Evolutionary conservation across 2,888 invertebrate species (phyloP), one percentile per base, ranked within the genome.

Genomic region (Coleophora deauratella): DNA sequence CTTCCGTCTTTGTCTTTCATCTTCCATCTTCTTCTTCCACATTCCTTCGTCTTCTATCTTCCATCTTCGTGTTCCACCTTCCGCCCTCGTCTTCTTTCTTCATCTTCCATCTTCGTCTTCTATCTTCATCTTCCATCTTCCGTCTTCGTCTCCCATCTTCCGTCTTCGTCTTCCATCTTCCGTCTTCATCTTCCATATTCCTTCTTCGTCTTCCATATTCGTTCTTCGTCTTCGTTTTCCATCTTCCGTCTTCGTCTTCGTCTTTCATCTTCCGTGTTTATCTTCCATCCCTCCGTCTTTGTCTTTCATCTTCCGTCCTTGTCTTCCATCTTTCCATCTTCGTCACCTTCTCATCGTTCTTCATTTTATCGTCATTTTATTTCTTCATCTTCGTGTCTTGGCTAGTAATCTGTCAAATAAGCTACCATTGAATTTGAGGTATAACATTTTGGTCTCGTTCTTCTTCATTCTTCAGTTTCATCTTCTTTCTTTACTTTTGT

Each of bases 241-340:
- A 2, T 1, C 31, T 31, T 31, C 9, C 1, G 7, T 10, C 36
- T 11, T 37, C 37, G 37, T 45, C 21, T 21, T 21, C 38, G 38
- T 21, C 6, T 41, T 46, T 43, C 30, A 21, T 44, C 46, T 44
- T 44, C 13, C 3, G 10, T 43, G 41, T 44, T 47, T 35, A 37
- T 44, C 38, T n/a, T n/a, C n/a, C n/a, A n/a, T n/a, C n/a, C 6
- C 21, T 21, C 6, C 21, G 21, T 3, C 21, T 21, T 21, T 6
- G 28, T 37, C 40, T 40, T 40, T 35, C 12, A 31, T 21, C 35
- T 40, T 35, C 34, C 1, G 34, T 38, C 35, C 21, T 31, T 15
- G 37, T 38, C 33, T 32, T 42, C 35, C 39, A 7, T 37, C 1
- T 11, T 21, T 12, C 44, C 37, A 37, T 45, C 39, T 31, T 15